Conservation (phyloP, 2,797 vertebrate species). For the Eospalax fontanierii region DNA sequence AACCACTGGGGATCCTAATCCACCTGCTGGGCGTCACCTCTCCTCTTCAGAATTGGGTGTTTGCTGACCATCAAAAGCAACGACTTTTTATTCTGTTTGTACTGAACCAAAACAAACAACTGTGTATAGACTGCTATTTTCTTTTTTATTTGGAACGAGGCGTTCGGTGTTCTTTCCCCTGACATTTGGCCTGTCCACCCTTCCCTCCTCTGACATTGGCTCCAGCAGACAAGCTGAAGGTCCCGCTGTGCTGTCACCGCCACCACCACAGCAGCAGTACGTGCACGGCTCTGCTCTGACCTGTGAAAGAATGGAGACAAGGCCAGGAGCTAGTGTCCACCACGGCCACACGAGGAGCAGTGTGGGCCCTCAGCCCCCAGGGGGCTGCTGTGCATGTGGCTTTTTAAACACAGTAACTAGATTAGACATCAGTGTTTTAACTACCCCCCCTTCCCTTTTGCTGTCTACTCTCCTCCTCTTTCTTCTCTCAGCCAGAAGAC, state of each 20-base stretch:
- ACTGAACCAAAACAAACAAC: slow-evolving; percentile 86
- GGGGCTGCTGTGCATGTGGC: slow-evolving; percentile 88
- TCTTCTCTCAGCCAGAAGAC: slow-evolving; percentile 19
- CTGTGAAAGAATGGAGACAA: slow-evolving; percentile 65
- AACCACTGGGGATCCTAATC: slow-evolving; percentile 72
- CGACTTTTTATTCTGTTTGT: slow-evolving; percentile 86
- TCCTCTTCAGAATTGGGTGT: slow-evolving; percentile 84
- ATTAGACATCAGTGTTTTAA: slow-evolving; percentile 86
- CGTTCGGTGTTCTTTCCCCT: slow-evolving; percentile 80
- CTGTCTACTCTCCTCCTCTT: slow-evolving; percentile 35
- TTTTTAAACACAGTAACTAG: slow-evolving; percentile 86
- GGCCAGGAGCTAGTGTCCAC: slow-evolving; percentile 74
- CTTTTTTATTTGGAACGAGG: slow-evolving; percentile 83
- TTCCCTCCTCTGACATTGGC: slow-evolving; percentile 59
- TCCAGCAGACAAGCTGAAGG: slow-evolving; percentile 73
- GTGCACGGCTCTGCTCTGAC: slow-evolving; percentile 65
- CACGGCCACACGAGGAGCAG: slow-evolving; percentile 81
- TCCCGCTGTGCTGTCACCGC: not conserved
- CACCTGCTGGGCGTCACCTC: slow-evolving; percentile 82
- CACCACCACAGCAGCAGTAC: not conserved
- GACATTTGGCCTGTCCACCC: slow-evolving; percentile 66
- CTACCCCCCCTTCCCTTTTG: slow-evolving; percentile 44
- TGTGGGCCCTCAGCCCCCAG: slow-evolving; percentile 74
- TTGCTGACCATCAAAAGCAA: slow-evolving; percentile 83
- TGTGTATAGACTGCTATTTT: slow-evolving; percentile 87